phyloP scores from a whole-genome alignment of 2,113 vertebrate species.

The Lepisosteus oculatus region DNA sequence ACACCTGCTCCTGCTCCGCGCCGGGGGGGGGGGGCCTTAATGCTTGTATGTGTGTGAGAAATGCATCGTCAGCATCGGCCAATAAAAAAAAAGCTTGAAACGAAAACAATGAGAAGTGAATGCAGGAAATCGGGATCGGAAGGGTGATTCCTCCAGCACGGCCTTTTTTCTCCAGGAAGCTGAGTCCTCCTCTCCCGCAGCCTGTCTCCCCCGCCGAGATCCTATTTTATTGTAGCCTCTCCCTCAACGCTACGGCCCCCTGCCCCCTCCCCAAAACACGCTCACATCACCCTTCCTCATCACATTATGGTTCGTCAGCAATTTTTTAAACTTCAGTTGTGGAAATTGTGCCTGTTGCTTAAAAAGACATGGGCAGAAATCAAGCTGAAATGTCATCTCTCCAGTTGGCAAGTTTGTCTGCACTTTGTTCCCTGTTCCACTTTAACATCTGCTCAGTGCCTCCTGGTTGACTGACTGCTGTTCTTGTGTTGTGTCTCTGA shows the following conservation, averaged over 20 bases:
- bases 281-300: conserved; percentile 13
- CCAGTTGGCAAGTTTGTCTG: not conserved
- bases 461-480: conserved; percentile 28
- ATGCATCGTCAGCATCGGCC: conserved; percentile 54
- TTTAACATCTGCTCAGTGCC: conserved; percentile 1
- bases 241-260: not conserved
- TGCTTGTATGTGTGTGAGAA: conserved; percentile 43
- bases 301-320: not conserved
- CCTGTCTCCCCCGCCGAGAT: not conserved
- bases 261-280: not conserved
- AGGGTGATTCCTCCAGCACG: conserved; percentile 21
- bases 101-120: conserved; percentile 49
- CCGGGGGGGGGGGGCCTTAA: conserved; percentile 50
- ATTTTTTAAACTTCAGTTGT: not conserved
- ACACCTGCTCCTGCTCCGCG: conserved; percentile 31
- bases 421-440: not conserved
- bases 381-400: conserved; percentile 7
- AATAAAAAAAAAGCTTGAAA: conserved; percentile 44
- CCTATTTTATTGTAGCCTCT: not conserved
- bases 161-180: conserved; percentile 32
- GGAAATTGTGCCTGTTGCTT: not conserved
- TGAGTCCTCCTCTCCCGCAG: conserved; percentile 26
- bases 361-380: not conserved
- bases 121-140: conserved; percentile 38
- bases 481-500: conserved; percentile 8